Evolutionary conservation across 1,140 invertebrate genomes (phyloP).

Genomic region (Cyclina sinensis): DNA sequence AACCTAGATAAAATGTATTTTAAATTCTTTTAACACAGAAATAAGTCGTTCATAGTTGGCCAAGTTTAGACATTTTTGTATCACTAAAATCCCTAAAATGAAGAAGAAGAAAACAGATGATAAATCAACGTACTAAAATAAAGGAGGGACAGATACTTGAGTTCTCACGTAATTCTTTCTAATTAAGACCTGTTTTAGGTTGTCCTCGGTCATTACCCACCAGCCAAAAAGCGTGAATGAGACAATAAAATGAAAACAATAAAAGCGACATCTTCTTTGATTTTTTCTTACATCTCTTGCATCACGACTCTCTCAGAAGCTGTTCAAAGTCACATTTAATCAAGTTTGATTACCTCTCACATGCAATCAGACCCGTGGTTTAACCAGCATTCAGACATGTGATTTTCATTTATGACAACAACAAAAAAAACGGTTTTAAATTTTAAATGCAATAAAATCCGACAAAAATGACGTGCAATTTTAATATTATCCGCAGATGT

Average conservation of each 20-base stretch:
- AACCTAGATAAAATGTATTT: no score
- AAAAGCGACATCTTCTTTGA: constrained; percentile 18
- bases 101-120: no score
- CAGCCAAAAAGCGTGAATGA: constrained; percentile 21
- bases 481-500: constrained; percentile 19
- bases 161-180: constrained; percentile 25
- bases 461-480: background rate
- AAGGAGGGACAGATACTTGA: background rate
- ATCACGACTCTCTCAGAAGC: background rate
- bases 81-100: no score
- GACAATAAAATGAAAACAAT: background rate
- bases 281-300: constrained; percentile 6
- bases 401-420: constrained; percentile 37
- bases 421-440: constrained; percentile 34
- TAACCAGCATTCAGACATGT: background rate
- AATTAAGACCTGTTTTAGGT: constrained; percentile 28
- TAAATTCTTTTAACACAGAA: no score
- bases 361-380: background rate
- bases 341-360: background rate
- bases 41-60: no score
- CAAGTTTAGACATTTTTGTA: no score
- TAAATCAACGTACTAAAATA: no score
- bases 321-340: background rate
- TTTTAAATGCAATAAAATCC: constrained; percentile 28
- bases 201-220: constrained; percentile 22